Conservation (phyloP, 2,888 invertebrate genomes). For the Brachynemurus nebulosus region DNA sequence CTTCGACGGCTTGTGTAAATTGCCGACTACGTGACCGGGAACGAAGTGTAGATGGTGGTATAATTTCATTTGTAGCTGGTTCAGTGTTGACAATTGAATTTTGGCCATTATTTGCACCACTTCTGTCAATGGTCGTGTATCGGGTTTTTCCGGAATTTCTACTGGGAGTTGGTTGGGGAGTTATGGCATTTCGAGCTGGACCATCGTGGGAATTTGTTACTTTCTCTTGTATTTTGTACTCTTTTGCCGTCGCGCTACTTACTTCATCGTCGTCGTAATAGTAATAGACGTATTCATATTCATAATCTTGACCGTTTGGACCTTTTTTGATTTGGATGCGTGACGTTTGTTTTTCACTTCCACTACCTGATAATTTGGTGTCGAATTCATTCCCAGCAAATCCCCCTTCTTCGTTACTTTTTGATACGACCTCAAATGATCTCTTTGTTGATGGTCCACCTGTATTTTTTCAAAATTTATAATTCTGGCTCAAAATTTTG, state of each 20-base stretch:
- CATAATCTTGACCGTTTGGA: conserved; percentile 80
- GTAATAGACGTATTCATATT: conserved; percentile 84
- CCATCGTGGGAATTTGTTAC: conserved; percentile 44
- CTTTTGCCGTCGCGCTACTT: conserved; percentile 30
- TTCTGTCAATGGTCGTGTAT: conserved; percentile 41
- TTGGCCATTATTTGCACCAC: conserved; percentile 28
- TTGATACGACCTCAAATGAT: conserved; percentile 28
- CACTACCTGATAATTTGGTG: conserved; percentile 44
- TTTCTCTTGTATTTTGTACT: conserved; percentile 21
- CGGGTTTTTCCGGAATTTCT: conserved; percentile 36
- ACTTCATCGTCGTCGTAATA: conserved; percentile 74
- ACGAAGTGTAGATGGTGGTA: conserved; percentile 28
- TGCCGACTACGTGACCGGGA: conserved; percentile 25
- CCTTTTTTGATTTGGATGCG: conserved; percentile 75
- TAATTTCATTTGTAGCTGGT: conserved; percentile 48
- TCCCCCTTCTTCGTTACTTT: conserved; percentile 24
- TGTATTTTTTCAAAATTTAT: conserved; percentile 29
- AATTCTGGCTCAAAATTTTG: not conserved
- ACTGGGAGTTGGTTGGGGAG: conserved; percentile 31
- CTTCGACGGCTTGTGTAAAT: conserved; percentile 11
- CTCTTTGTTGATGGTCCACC: conserved; percentile 30
- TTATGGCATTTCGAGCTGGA: conserved; percentile 36
- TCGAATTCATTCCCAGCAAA: conserved; percentile 30
- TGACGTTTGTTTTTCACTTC: conserved; percentile 52
- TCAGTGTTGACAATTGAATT: conserved; percentile 47